Base-by-base conservation (phyloP, 2,888 invertebrate genomes). In the Smittia sp. region DNA sequence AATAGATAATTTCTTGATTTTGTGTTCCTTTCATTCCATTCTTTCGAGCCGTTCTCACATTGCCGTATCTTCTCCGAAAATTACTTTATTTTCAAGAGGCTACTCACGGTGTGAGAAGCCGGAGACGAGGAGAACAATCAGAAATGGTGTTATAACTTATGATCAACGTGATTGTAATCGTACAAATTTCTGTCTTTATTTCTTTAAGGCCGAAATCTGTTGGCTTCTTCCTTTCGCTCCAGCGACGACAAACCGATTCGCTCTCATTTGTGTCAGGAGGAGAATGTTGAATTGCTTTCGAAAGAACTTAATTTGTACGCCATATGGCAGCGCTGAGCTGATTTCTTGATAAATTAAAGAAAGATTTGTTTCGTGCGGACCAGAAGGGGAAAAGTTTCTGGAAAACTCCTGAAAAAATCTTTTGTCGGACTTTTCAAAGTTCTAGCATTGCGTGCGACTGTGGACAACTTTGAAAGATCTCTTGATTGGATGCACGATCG, bases 71-170 rank as follows among this genome's bases (percentile, higher is more conserved):
- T 58, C 58, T 58, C 22, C 58, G 22, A 58, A 58, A 58, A 58
- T 58, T 58, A 20, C 58, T 58, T 58, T 22, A 58, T 58, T 20
- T 52, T 58, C 20, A 20, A 58, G 58, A 58, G n/a, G 58, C 58
- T 58, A 58, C 58, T 58, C 20, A 18, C 58, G 58, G 22, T 20
- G 18, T 46, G 58, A 58, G 22, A 22, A 58, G 9, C 18, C 9
- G 7, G 20, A 58, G 2, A 58, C 15, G 9, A 22, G 3, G 58
- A 58, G 22, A 58, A 58, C 22, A 58, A 58, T 46, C 46, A 58
- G 24, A 67, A 67, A 67, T 67, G 67, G 67, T 67, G 67, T 39
- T 67, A 67, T 67, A 67, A 67, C 22, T 67, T 67, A 67, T 67
- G 67, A 67, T 67, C 67, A 24, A 11, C 41, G 22, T 41, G 67